These are phyloP conservation scores for Apocheima hispidaria DNA, from an alignment of 2,888 invertebrate species.

Conservation along the genomic window DNA sequence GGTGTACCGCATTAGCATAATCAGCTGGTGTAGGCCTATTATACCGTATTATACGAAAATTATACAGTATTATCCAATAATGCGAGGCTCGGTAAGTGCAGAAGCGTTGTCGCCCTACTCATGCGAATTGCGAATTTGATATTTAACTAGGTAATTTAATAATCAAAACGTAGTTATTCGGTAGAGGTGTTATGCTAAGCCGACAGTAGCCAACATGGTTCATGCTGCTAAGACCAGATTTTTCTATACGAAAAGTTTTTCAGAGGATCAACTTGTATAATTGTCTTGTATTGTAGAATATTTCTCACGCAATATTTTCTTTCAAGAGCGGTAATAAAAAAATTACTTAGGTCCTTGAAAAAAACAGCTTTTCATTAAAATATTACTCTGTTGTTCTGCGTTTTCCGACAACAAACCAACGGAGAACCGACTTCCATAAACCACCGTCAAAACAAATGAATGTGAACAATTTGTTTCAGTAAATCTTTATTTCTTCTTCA, in stretches of 20 bases:
- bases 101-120: conserved; percentile 31
- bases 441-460: conserved; percentile 27
- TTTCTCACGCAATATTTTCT: not conserved
- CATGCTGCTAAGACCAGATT: too few relatives aligned
- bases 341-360: not conserved
- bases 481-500: conserved; percentile 34
- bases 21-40: conserved; percentile 40
- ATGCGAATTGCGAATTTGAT: conserved; percentile 18
- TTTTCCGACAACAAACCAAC: conserved; percentile 7
- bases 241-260: too few relatives aligned
- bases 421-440: conserved; percentile 9
- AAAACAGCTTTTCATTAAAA: conserved; percentile 6
- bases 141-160: not conserved
- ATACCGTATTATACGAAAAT: conserved; percentile 35
- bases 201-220: too few relatives aligned
- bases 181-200: too few relatives aligned
- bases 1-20: conserved; percentile 41
- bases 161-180: too few relatives aligned
- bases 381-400: not conserved
- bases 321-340: not conserved
- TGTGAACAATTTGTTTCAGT: conserved; percentile 28
- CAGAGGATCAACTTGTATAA: too few relatives aligned
- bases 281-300: too few relatives aligned
- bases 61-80: conserved; percentile 34
- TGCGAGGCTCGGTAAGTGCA: conserved; percentile 31